Evolutionary conservation across 2,888 invertebrate genomes (phyloP).

Genomic region (Diplazon laetatorius): DNA sequence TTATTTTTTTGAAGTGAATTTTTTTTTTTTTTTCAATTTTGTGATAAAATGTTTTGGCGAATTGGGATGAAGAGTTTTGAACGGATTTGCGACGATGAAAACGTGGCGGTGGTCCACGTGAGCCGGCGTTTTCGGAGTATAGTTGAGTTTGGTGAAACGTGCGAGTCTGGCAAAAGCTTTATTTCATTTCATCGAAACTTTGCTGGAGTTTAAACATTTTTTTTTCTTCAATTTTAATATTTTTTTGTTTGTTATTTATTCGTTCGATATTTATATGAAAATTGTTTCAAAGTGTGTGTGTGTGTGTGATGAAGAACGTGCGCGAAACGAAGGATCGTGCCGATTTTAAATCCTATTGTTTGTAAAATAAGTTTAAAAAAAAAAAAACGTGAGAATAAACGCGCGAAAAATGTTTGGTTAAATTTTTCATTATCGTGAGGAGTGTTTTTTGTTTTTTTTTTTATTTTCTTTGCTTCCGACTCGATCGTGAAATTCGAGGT

Average conservation of each 20-base stretch:
- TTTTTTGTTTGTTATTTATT: background rate
- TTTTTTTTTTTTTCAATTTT: too few relatives aligned
- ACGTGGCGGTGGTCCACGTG: slow-evolving; percentile 18
- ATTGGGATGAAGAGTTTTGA: slow-evolving; percentile 13
- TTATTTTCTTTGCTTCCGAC: background rate
- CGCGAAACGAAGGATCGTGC: slow-evolving; percentile 16
- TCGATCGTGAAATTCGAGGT: too few relatives aligned
- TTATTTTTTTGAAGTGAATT: too few relatives aligned
- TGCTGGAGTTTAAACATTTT: background rate
- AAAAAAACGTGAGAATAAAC: slow-evolving; percentile 14
- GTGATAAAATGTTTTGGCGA: background rate
- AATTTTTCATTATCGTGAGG: slow-evolving; percentile 25
- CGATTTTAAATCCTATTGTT: slow-evolving; percentile 20
- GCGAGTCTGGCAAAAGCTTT: slow-evolving; percentile 38
- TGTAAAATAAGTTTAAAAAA: too few relatives aligned
- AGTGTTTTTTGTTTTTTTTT: background rate
- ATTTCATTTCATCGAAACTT: slow-evolving; percentile 33
- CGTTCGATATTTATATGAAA: background rate
- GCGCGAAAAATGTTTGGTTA: slow-evolving; percentile 19
- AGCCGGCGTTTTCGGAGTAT: slow-evolving; percentile 43
- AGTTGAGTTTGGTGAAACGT: slow-evolving; percentile 49
- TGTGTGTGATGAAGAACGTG: slow-evolving; percentile 1
- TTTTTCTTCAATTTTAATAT: background rate
- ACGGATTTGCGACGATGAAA: slow-evolving; percentile 17
- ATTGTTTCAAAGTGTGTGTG: slow-evolving; percentile 5